Percentiles rank a stretch among this genome's conserved stretches.
Conservation (phyloP, 53 echinoderm and acorn worm genomes). For the Glandiceps talaboti region DNA sequence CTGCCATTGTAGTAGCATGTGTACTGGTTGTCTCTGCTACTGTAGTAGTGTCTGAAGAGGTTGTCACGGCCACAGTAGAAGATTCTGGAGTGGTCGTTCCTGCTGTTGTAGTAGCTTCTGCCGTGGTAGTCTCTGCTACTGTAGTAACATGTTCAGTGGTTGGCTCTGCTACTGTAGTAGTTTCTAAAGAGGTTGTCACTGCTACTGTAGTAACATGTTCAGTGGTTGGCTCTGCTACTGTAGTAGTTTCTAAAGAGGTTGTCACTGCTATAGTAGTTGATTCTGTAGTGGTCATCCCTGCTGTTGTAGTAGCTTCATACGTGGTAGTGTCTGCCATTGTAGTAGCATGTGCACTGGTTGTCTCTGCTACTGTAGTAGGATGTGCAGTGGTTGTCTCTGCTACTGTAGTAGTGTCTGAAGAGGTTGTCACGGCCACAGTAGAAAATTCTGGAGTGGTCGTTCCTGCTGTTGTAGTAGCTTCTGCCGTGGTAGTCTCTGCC, state of each 20-base stretch:
- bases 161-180: neutral
- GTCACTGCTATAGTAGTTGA: too few relatives aligned
- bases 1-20: neutral
- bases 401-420: neutral
- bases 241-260: too few relatives aligned
- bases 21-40: neutral
- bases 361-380: neutral
- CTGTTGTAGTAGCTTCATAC: neutral
- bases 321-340: neutral
- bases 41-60: neutral
- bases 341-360: neutral
- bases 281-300: neutral
- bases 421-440: neutral
- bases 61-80: neutral
- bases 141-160: neutral
- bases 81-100: neutral
- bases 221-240: too few relatives aligned
- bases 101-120: too few relatives aligned
- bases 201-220: too few relatives aligned
- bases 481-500: neutral
- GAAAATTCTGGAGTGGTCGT: neutral
- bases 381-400: neutral
- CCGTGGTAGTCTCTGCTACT: neutral
- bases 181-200: too few relatives aligned
- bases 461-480: neutral